Evolutionary conservation across 35 echinoderm and acorn worm genomes (phyloP), one percentile per base, ranked within the genome.

Genomic region (Ophiothrix spiculata): DNA sequence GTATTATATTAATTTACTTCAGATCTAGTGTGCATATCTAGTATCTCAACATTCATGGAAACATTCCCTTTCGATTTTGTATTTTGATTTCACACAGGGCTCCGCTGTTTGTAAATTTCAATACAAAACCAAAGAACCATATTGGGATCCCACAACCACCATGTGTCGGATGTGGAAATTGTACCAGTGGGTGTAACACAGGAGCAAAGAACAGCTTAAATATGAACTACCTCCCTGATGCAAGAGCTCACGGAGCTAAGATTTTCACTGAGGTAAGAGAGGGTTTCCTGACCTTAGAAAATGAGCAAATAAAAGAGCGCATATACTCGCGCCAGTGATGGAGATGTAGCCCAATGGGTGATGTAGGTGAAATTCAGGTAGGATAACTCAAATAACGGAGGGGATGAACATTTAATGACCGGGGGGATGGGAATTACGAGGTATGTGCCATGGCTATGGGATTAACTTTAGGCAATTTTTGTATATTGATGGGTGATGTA

Each of bases 191-290:
- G 4, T 93, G 91, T 38, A 93, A 93, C 32, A 90, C 87, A 3
- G 91, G 87, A 4, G 91, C 91, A 36, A 93, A 93, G 87, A 93
- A 90, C 84, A 87, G 86, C 23, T 46, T 93, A 23, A 93, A 93
- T 74, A 93, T 93, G 91, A 92, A 93, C 80, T 64, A 90, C 63
- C 54, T 93, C 6, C 91, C 91, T 13, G 91, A 93, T 45, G 91
- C 91, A 2, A 84, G 90, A 33, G 87, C 91, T 31, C 91, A 93
- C 56, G 87, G 87, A 31, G 91, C 91, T 17, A 54, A 90, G 19
- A 89, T 93, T 17, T 93, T 86, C 74, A 93, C 91, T 31, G 81
- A 90, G 91, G 91, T 93, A 81, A 39, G 83, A n/a, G n/a, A n/a
- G n/a, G n/a, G n/a, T n/a, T n/a, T n/a, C 36, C 34, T 39, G 29